Percentiles rank a stretch among this genome's conserved stretches.
Evolutionary conservation across 2,888 invertebrate genomes (phyloP).

Genomic region (Dendrolimus pini): DNA sequence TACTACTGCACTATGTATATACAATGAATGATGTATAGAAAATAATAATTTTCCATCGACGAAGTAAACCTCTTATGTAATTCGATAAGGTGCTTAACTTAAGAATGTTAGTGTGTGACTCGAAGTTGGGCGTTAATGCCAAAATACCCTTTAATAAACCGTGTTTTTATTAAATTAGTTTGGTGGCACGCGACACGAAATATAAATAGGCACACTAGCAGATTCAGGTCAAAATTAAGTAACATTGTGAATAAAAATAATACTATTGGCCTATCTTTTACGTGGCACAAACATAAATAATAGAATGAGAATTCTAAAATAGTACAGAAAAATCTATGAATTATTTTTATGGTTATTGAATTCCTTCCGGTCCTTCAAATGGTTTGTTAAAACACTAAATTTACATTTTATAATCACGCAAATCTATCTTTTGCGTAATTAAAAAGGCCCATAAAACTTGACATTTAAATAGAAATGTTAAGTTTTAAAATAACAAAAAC

Average conservation of each 20-base stretch:
- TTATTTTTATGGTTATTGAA: too few relatives aligned
- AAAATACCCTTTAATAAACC: slow-evolving; percentile 64
- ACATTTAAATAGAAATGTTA: too few relatives aligned
- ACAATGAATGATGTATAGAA: neutral
- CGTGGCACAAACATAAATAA: neutral
- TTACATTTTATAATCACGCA: too few relatives aligned
- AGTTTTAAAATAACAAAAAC: too few relatives aligned
- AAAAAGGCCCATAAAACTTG: too few relatives aligned
- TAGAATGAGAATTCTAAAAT: neutral
- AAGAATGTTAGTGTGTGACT: slow-evolving; percentile 42
- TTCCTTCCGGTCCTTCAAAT: too few relatives aligned
- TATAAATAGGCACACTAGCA: slow-evolving; percentile 31
- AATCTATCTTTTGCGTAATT: too few relatives aligned
- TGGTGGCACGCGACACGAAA: slow-evolving; percentile 64
- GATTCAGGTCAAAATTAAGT: slow-evolving; percentile 48
- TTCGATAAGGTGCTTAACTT: slow-evolving; percentile 40
- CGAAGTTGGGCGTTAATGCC: slow-evolving; percentile 48
- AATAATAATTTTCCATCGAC: neutral
- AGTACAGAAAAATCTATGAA: too few relatives aligned
- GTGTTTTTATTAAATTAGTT: slow-evolving; percentile 72
- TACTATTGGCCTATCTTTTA: neutral
- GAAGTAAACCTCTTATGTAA: slow-evolving; percentile 27
- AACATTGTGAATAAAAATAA: neutral
- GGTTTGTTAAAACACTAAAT: too few relatives aligned
- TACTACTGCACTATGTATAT: neutral